phyloP scores from a whole-genome alignment of 1,140 invertebrate genomes.

The Zaprionus africanus region DNA sequence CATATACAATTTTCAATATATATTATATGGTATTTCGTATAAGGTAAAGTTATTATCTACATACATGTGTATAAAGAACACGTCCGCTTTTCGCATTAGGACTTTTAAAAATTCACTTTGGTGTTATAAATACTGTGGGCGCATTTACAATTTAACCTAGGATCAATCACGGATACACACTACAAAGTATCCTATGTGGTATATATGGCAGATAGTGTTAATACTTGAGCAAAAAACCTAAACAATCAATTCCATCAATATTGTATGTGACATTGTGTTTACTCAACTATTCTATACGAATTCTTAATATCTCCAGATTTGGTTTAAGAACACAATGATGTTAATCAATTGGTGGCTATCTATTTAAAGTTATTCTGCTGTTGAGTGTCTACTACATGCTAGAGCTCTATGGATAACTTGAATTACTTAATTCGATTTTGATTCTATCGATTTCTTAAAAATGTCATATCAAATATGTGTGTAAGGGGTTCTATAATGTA shows the following conservation, averaged over 20 bases:
- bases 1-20: conserved; percentile 37
- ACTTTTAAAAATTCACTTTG: conserved; percentile 65
- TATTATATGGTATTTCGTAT: not conserved
- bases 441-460: conserved; percentile 50
- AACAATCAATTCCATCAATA: conserved; percentile 43
- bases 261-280: conserved; percentile 13
- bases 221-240: conserved; percentile 44
- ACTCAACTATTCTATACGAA: conserved; percentile 3
- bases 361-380: conserved; percentile 21
- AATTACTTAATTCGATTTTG: conserved; percentile 41
- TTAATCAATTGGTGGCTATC: conserved; percentile 11
- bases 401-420: not conserved
- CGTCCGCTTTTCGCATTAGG: conserved; percentile 35
- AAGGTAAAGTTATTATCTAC: conserved; percentile 3
- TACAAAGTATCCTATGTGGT: conserved; percentile 25
- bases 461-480: conserved; percentile 33
- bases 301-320: not conserved
- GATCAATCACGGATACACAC: conserved; percentile 12
- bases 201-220: conserved; percentile 27
- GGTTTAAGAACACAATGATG: not conserved
- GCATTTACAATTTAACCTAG: conserved; percentile 23
- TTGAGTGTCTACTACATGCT: conserved; percentile 18
- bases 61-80: conserved; percentile 55
- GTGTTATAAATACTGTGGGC: conserved; percentile 67
- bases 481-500: conserved; percentile 2